Evolutionary conservation across 2,113 vertebrate genomes (phyloP), one percentile per base, ranked within the genome.

Genomic region (Antennarius striatus): DNA sequence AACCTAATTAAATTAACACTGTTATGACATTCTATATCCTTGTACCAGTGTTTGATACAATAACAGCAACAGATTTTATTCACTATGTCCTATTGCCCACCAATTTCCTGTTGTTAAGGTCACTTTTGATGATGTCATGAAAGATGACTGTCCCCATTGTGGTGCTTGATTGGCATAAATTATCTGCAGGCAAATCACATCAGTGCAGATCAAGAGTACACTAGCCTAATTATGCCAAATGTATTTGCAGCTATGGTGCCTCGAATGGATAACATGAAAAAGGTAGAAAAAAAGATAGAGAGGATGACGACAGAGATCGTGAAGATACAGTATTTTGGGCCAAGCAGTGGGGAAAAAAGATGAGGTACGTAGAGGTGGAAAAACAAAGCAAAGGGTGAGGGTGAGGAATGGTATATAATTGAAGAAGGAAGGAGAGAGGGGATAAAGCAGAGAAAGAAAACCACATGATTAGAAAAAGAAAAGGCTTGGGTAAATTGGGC

Each of bases 221-320:
- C 62, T 75, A 70, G 68, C 83, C 86, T 84, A 81, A 89, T 90
- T 89, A 84, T 71, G 76, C 82, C 86, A 75, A 87, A 85, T 71
- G 46, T 71, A 83, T 90, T 51, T 52, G 57, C 66, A 86, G 62
- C 46, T 3, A 73, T 64, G 58, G 72, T 15, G 43, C 71, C 70
- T 74, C 42, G 55, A 73, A 71, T 71, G 58, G 56, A 67, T 63
- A 12, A 64, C 77, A 71, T 65, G 22, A 75, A 60, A 68, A 46
- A 49, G 56, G 22, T 54, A 71, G 51, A 56, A 70, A 75, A 29
- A 22, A 14, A 73, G 46, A 55, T 3, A 10, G 14, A 47, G 48
- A 55, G 62, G 50, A 75, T 13, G 47, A 63, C 57, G 48, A 36
- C 28, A 5, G 43, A 14, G 49, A 69, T 59, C 39, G 56, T 36